Percentiles rank a stretch among this genome's conserved stretches.
phyloP scores from a whole-genome alignment of 2,113 vertebrate genomes.

The Grammomys surdaster region DNA sequence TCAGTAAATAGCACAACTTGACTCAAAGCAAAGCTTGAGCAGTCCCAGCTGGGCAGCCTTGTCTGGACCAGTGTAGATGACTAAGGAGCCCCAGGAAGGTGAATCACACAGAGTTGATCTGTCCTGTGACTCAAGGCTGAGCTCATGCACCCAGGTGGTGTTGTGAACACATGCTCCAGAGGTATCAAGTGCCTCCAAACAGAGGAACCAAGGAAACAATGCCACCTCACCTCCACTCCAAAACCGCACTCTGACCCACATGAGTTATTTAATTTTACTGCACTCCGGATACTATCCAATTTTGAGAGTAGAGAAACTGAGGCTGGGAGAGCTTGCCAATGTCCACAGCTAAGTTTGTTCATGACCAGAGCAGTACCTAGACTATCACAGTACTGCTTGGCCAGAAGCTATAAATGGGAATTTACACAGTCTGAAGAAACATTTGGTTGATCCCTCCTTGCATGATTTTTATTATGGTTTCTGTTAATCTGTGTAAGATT shows the following conservation, averaged over 20 bases:
- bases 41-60: slow-evolving; percentile 20
- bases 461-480: background rate
- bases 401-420: background rate
- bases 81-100: slow-evolving; percentile 78
- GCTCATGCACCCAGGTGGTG: slow-evolving; percentile 61
- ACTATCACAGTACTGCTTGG: background rate
- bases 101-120: slow-evolving; percentile 66
- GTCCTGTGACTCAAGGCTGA: slow-evolving; percentile 78
- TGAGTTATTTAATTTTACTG: background rate
- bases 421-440: background rate
- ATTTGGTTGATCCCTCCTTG: background rate
- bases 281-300: background rate
- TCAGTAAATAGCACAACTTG: slow-evolving; percentile 50
- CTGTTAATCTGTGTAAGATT: background rate
- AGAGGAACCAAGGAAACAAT: background rate
- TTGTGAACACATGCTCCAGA: background rate
- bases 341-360: background rate
- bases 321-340: background rate
- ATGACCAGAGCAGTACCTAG: background rate
- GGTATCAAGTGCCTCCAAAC: background rate
- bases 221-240: background rate
- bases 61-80: slow-evolving; percentile 73
- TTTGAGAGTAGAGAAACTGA: slow-evolving; percentile 1
- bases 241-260: background rate
- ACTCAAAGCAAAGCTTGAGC: slow-evolving; percentile 42